A percentile compares a stretch with the other conserved stretches of the same genome.
phyloP scores from a whole-genome alignment of 2,113 vertebrate species.

The Caranx ignobilis region DNA sequence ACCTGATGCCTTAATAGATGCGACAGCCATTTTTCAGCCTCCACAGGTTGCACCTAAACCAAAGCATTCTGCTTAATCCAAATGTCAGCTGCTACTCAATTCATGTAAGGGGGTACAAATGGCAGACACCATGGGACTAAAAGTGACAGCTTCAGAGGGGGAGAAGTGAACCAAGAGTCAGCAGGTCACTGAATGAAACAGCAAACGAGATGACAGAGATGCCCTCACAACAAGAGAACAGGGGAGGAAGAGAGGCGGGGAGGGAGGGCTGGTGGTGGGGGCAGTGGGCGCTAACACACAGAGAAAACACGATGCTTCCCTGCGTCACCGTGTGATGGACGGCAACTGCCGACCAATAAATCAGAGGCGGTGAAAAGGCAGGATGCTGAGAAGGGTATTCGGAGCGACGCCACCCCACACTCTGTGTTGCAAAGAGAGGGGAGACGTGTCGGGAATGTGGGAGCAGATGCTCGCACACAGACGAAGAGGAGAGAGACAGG shows the following conservation, averaged over 20 bases:
- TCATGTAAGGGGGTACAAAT: constrained; percentile 51
- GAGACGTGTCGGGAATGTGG: constrained; percentile 73
- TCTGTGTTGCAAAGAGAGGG: constrained; percentile 49
- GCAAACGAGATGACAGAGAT: constrained; percentile 65
- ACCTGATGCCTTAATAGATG: constrained; percentile 16
- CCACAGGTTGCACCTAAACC: constrained; percentile 17
- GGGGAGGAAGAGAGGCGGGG: constrained; percentile 3
- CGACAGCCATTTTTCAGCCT: not conserved
- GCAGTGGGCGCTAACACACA: constrained; percentile 28
- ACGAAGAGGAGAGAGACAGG: constrained; percentile 41
- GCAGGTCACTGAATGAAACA: constrained; percentile 47
- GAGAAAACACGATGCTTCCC: constrained; percentile 70
- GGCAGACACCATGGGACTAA: constrained; percentile 37
- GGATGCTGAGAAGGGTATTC: constrained; percentile 77
- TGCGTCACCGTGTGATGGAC: constrained; percentile 72
- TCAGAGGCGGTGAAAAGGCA: constrained; percentile 73
- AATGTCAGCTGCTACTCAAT: constrained; percentile 55
- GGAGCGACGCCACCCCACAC: constrained; percentile 46
- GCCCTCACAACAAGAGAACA: constrained; percentile 45
- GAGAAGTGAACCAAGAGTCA: constrained; percentile 48
- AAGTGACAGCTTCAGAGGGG: constrained; percentile 57
- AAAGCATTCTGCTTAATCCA: constrained; percentile 39
- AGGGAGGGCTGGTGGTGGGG: not conserved
- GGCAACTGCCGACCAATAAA: constrained; percentile 70
- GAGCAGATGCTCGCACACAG: constrained; percentile 62